Conservation (phyloP, 2,888 invertebrate species). For the Dendrolimus pini region DNA sequence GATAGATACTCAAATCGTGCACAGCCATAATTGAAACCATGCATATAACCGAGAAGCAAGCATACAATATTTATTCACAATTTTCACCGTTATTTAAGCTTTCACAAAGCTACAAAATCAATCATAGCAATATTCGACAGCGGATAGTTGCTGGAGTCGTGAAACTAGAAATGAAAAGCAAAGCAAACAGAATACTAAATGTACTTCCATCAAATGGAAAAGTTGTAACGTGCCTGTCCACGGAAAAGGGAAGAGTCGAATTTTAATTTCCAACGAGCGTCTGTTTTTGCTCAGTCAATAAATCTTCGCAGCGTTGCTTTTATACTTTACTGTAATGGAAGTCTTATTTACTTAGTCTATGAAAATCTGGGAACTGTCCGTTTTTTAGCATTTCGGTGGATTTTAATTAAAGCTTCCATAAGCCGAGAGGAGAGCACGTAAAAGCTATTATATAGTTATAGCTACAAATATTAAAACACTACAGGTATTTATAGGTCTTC, state of each 20-base stretch:
- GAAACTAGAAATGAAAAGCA: neutral
- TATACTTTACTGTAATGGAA: neutral
- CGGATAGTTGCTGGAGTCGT: neutral
- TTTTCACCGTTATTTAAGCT: slow-evolving; percentile 5
- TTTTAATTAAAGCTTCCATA: too few relatives aligned
- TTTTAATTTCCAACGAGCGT: slow-evolving; percentile 25
- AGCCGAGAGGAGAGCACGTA: too few relatives aligned
- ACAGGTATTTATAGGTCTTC: too few relatives aligned
- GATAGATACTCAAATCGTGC: too few relatives aligned
- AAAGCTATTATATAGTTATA: too few relatives aligned
- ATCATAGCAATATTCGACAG: too few relatives aligned
- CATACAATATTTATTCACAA: slow-evolving; percentile 15
- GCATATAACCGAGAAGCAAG: too few relatives aligned
- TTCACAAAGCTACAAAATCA: too few relatives aligned
- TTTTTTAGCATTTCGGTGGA: too few relatives aligned
- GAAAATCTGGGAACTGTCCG: neutral
- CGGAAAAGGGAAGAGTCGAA: slow-evolving; percentile 16
- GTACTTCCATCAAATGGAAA: slow-evolving; percentile 12
- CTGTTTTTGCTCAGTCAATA: slow-evolving; percentile 13
- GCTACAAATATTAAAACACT: too few relatives aligned
- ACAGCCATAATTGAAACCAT: too few relatives aligned
- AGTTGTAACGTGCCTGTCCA: slow-evolving; percentile 9
- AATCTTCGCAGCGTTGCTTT: slow-evolving; percentile 9
- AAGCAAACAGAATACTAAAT: slow-evolving; percentile 5
- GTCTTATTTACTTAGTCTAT: neutral